Evolutionary conservation across 1,140 invertebrate species (phyloP).

Genomic region (Anoplolepis gracilipes): DNA sequence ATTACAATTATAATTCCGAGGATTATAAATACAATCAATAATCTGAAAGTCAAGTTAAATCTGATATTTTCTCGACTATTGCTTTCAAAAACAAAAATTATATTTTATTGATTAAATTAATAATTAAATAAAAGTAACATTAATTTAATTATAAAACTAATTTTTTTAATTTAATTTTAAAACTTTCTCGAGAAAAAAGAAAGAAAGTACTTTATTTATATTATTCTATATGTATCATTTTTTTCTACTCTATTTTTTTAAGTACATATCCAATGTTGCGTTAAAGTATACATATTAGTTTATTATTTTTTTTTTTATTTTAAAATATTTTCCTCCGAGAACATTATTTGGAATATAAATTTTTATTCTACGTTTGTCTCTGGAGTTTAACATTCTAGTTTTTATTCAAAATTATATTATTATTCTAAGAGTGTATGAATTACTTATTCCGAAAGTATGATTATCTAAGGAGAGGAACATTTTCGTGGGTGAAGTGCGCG

Average conservation of each 20-base stretch:
- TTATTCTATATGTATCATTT: not conserved
- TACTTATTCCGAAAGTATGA: slow-evolving; percentile 4
- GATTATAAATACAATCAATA: not conserved
- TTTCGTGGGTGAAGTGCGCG: slow-evolving; percentile 26
- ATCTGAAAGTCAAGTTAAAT: not conserved
- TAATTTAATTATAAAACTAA: too few species aligned
- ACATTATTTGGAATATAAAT: not conserved
- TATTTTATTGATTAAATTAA: not conserved
- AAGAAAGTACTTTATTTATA: not conserved
- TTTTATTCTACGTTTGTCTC: not conserved
- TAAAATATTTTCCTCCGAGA: not conserved
- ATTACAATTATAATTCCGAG: not conserved
- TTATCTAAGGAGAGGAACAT: not conserved
- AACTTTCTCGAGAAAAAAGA: too few species aligned
- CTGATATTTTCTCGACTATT: not conserved
- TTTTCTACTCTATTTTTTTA: not conserved
- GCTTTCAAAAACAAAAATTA: not conserved
- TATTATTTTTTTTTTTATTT: not conserved
- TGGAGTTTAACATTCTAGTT: not conserved
- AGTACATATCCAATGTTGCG: not conserved
- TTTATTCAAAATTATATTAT: not conserved
- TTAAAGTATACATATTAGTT: not conserved
- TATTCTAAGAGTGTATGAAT: not conserved
- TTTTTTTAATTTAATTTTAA: too few species aligned
- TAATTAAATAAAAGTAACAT: not conserved